Base-by-base conservation (phyloP, 2,797 vertebrate species). In the Alauda arvensis region DNA sequence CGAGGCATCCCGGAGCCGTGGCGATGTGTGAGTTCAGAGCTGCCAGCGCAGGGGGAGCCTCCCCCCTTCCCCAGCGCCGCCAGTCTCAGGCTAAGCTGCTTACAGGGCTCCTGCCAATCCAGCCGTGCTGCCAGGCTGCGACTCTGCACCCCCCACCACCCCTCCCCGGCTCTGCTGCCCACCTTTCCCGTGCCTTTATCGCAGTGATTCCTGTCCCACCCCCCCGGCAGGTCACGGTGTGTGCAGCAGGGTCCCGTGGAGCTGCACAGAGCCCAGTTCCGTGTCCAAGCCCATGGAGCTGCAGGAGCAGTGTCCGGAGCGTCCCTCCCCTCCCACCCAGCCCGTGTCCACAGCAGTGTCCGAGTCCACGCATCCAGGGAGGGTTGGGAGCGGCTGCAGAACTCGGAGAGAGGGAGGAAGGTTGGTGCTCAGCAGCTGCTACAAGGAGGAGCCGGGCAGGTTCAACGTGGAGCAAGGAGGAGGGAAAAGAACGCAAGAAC, bases 1-100 rank as follows among this genome's bases (percentile, higher is more conserved):
- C 13, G 8, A 74, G 37, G 76, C 62, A 34, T 14, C 79, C 83
- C 39, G 13, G 33, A 60, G 69, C 74, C 24, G 10, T 43, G 23
- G 60, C 1, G 5, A 34, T 23, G 70, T 53, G 83, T 83, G 3
- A 5, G 45, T 59, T 68, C 52, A 21, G 68, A 52, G 18, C 60
- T 59, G 76, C 37, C 21, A 29, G 76, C 78, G 3, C 49, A 25
- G 48, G 56, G 59, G 6, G 46, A 16, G 6, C 28, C 80, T 74
- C 40, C 48, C 46, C 29, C 83, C 82, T 57, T 51, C 53, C 77
- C 70, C 4, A 65, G 88, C 51, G 10, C 85, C 14, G 67, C 42
- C 86, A 61, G 82, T 14, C 61, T 18, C 71, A 37, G 2, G 18
- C 77, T 85, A 93, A 95, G 94, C 93, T 63, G 94, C 94, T 93